Percentiles rank a stretch among this genome's conserved stretches.
phyloP scores from a whole-genome alignment of 64 coral and sea anemone species.

The Stichodactyla mertensii region DNA sequence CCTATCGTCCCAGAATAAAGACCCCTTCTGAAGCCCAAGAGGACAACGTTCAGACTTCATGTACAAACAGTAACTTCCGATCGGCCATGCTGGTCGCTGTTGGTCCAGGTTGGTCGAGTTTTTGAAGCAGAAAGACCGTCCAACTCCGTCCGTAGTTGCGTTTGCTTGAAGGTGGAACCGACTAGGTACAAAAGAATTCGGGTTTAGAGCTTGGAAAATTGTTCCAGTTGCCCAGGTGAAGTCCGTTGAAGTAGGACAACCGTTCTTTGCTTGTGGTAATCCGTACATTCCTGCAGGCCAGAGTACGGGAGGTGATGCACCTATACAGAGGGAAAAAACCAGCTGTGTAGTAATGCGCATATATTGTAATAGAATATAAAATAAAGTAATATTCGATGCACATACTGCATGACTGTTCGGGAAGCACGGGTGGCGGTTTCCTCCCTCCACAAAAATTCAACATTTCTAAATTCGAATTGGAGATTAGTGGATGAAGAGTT shows the following conservation, averaged over 20 bases:
- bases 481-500: too few species aligned
- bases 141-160: neutral
- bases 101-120: neutral
- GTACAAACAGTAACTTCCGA: neutral
- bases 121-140: neutral
- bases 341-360: neutral
- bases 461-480: too few species aligned
- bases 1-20: neutral
- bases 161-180: neutral
- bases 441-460: too few species aligned
- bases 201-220: neutral
- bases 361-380: too few species aligned
- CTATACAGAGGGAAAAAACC: neutral
- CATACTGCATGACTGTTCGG: too few species aligned
- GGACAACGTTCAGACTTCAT: neutral
- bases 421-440: too few species aligned
- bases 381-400: too few species aligned
- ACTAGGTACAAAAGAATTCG: neutral
- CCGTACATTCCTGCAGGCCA: constrained; percentile 7
- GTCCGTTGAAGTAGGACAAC: neutral
- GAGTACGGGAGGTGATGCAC: neutral
- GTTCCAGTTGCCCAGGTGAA: constrained; percentile 4
- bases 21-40: neutral
- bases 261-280: neutral
- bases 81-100: neutral